Conservation (phyloP, 2,113 vertebrate species). For the Ictalurus punctatus region DNA sequence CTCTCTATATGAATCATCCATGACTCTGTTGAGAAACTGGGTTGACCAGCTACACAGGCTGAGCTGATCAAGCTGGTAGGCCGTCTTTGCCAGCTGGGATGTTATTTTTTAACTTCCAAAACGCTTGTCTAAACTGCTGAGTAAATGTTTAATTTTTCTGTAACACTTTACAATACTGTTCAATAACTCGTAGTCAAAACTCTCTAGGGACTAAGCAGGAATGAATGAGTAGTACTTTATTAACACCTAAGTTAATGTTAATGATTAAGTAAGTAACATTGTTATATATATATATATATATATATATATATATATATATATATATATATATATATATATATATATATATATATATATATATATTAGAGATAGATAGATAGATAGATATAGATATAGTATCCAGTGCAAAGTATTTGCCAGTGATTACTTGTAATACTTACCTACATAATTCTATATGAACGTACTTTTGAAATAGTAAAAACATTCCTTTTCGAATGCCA, state of each 20-base stretch:
- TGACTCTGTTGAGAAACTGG: neutral
- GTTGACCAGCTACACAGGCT: neutral
- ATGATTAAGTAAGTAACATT: neutral
- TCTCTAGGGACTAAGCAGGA: neutral
- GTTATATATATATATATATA: neutral
- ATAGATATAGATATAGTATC: neutral
- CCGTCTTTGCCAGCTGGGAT: neutral
- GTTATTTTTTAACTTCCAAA: neutral
- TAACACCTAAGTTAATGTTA: no score
- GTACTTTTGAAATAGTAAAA: no score
- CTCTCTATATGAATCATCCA: neutral
- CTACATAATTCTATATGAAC: no score
- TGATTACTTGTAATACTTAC: neutral
- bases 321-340: no score
- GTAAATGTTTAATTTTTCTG: neutral
- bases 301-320: no score
- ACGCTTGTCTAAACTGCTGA: neutral
- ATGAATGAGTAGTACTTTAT: neutral
- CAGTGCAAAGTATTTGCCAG: neutral
- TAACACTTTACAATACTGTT: neutral
- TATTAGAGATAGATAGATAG: no score
- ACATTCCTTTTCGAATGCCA: neutral
- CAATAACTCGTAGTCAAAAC: neutral
- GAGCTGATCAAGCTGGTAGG: neutral
- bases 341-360: no score